phyloP scores from a whole-genome alignment of 2,113 vertebrate genomes.

The Archilochus colubris region DNA sequence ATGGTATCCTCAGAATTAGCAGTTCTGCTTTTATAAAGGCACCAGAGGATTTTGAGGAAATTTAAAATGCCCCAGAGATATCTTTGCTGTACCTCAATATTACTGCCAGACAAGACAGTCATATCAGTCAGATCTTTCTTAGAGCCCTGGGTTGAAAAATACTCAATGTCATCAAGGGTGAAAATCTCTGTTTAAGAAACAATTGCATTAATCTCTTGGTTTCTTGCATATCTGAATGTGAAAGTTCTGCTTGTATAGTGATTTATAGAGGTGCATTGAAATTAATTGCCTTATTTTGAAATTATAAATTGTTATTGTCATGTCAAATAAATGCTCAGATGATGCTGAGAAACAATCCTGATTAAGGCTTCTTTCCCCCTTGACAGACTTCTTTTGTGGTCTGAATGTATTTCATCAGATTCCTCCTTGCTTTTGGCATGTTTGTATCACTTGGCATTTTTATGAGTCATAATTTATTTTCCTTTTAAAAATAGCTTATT shows the following conservation, averaged over 20 bases:
- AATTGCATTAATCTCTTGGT: not conserved
- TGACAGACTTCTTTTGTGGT: not conserved
- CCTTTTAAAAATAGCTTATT: not conserved
- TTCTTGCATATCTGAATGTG: not conserved
- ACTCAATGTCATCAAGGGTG: not conserved
- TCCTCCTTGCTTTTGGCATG: not conserved
- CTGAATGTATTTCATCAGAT: not conserved
- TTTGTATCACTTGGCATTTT: not conserved
- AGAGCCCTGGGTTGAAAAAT: not conserved
- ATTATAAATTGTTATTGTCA: not conserved
- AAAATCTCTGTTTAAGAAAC: not conserved
- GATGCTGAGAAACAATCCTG: not conserved
- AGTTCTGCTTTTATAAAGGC: not conserved
- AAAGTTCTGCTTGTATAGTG: not conserved
- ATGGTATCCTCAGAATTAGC: not conserved
- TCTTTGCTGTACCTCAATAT: not conserved
- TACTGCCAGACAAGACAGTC: not conserved
- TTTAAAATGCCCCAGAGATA: not conserved
- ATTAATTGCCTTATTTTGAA: not conserved
- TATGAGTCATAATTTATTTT: not conserved
- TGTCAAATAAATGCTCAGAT: not conserved
- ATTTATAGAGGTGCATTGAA: not conserved
- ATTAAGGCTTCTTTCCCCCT: not conserved
- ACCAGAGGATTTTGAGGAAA: not conserved
- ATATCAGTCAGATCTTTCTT: not conserved